phyloP scores from a whole-genome alignment of 53 echinoderm and acorn worm species.

The Zoroaster sp. region DNA sequence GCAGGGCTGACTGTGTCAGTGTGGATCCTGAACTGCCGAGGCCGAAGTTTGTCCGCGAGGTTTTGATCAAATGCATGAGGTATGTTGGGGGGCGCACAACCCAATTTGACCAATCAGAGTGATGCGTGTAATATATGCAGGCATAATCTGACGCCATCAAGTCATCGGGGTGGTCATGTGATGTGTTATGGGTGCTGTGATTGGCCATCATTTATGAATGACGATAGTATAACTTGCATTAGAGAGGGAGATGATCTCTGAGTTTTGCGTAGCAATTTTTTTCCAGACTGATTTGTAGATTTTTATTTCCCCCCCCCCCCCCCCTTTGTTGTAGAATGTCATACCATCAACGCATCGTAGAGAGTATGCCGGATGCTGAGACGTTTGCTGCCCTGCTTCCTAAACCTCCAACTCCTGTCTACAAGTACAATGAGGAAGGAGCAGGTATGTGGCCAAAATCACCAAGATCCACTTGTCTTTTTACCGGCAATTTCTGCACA shows the following conservation, averaged over 20 bases:
- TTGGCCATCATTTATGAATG: too few species aligned
- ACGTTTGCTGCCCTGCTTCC: slow-evolving; percentile 75
- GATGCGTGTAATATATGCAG: too few species aligned
- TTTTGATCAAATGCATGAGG: slow-evolving; percentile 85
- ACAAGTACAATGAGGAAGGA: slow-evolving; percentile 91
- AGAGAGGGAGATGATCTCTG: too few species aligned
- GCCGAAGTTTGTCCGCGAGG: slow-evolving; percentile 90
- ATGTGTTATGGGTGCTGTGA: too few species aligned
- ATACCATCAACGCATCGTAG: slow-evolving; percentile 89
- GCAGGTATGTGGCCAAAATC: slow-evolving; percentile 70
- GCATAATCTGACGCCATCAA: too few species aligned
- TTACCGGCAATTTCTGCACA: neutral
- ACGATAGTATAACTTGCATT: too few species aligned
- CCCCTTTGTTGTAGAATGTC: too few species aligned
- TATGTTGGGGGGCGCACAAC: slow-evolving; percentile 33
- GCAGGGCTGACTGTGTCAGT: slow-evolving; percentile 82
- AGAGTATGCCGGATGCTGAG: slow-evolving; percentile 78
- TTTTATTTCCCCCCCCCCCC: neutral
- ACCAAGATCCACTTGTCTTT: too few species aligned
- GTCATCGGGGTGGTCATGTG: too few species aligned
- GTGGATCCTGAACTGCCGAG: slow-evolving; percentile 85
- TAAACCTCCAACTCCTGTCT: slow-evolving; percentile 77
- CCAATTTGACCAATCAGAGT: too few species aligned
- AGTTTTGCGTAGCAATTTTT: neutral
- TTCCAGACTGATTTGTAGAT: neutral